A percentile compares a stretch with the other conserved stretches of the same genome.
These are phyloP conservation scores for Scomber scombrus DNA, from an alignment of 2,113 vertebrate genomes.

Conservation along the genomic window DNA sequence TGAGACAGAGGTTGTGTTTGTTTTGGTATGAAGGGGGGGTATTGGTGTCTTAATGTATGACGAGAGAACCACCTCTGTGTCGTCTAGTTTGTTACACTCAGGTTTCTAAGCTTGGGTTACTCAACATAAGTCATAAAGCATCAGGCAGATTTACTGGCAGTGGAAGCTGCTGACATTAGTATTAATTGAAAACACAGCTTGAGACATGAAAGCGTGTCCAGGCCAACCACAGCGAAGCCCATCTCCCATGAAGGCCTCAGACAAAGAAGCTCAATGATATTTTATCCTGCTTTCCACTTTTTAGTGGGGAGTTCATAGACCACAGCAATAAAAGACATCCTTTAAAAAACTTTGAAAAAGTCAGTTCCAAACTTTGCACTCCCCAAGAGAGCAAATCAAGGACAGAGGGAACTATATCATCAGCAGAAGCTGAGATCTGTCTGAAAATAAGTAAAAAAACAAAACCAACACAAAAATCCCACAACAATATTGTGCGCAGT, in stretches of 20 bases:
- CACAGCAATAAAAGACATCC: constrained; percentile 25
- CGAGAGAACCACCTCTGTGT: not conserved
- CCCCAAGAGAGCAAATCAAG: constrained; percentile 1
- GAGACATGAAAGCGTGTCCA: constrained; percentile 35
- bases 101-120: constrained; percentile 34
- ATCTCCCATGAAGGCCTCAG: constrained; percentile 41
- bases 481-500: not conserved
- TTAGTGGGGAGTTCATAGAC: constrained; percentile 8
- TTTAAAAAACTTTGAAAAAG: constrained; percentile 22
- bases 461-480: no score
- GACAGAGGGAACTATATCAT: not conserved
- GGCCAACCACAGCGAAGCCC: constrained; percentile 28
- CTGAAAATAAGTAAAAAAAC: not conserved
- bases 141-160: constrained; percentile 59
- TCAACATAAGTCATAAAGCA: constrained; percentile 32
- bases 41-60: not conserved
- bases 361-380: not conserved
- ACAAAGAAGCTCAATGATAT: constrained; percentile 17
- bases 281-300: constrained; percentile 42
- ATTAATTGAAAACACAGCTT: constrained; percentile 74
- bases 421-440: not conserved
- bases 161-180: constrained; percentile 59
- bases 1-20: constrained; percentile 3
- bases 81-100: constrained; percentile 14
- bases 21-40: not conserved